These are phyloP conservation scores for Argentina silus DNA, from an alignment of 2,797 vertebrate species.

Conservation along the genomic window DNA sequence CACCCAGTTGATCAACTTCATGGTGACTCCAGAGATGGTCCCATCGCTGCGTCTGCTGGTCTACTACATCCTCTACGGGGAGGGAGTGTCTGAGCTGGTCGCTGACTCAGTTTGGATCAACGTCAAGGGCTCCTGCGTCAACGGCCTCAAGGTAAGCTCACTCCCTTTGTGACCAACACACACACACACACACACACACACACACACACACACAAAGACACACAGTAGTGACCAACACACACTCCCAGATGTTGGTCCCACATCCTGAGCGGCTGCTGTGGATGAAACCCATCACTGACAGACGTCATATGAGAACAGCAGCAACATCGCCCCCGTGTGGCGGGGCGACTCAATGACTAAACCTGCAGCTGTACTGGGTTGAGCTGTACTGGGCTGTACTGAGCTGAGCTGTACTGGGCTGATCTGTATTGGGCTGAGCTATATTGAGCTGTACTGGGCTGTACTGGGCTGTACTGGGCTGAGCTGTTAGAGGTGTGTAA, in stretches of 20 bases:
- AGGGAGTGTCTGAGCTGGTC: conserved; percentile 84
- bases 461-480: too few relatives aligned
- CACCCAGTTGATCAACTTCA: conserved; percentile 78
- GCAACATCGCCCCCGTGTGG: too few relatives aligned
- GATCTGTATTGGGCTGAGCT: too few relatives aligned
- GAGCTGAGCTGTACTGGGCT: too few relatives aligned
- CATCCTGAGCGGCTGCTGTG: neutral
- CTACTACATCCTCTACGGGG: conserved; percentile 86
- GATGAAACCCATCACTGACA: neutral
- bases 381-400: too few relatives aligned
- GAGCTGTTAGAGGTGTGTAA: too few relatives aligned
- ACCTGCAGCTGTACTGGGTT: too few relatives aligned
- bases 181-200: neutral
- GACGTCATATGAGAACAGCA: too few relatives aligned
- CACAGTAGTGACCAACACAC: too few relatives aligned
- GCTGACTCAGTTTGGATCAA: conserved; percentile 91
- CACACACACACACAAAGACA: too few relatives aligned
- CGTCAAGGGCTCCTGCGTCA: conserved; percentile 85
- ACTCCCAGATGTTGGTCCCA: too few relatives aligned
- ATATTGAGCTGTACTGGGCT: too few relatives aligned
- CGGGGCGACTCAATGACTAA: neutral
- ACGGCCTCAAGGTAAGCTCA: conserved; percentile 77
- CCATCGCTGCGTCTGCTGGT: conserved; percentile 90
- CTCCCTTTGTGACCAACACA: neutral
- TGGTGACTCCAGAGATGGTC: conserved; percentile 85